phyloP scores from a whole-genome alignment of 2,888 invertebrate species.

The Hofmannophila pseudospretella region DNA sequence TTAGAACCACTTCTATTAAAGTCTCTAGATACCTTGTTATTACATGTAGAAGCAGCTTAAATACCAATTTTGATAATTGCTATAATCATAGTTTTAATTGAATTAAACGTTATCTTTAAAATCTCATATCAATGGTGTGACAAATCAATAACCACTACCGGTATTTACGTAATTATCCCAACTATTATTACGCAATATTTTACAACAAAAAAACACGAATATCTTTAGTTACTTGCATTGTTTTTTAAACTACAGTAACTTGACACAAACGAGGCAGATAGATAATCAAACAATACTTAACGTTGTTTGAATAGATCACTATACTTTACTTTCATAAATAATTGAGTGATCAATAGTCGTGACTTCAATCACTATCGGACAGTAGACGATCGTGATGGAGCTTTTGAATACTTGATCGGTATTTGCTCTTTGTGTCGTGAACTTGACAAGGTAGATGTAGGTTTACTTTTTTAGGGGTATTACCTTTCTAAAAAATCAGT shows the following conservation, averaged over 20 bases:
- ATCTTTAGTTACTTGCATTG: no score
- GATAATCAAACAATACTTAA: slow-evolving; percentile 6
- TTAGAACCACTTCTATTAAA: no score
- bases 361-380: slow-evolving; percentile 27
- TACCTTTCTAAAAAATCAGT: background rate
- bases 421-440: slow-evolving; percentile 9
- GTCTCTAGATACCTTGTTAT: no score
- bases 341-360: slow-evolving; percentile 24
- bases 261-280: background rate
- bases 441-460: background rate
- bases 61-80: no score
- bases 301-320: slow-evolving; percentile 7
- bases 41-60: no score
- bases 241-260: background rate
- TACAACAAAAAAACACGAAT: no score
- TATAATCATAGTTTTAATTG: no score
- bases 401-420: slow-evolving; percentile 3
- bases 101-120: no score
- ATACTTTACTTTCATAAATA: slow-evolving; percentile 7
- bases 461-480: background rate
- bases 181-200: no score
- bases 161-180: background rate
- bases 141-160: background rate
- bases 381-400: slow-evolving; percentile 11
- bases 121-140: no score